Conservation (phyloP, 2,797 vertebrate species). For the Halcyon badia region DNA sequence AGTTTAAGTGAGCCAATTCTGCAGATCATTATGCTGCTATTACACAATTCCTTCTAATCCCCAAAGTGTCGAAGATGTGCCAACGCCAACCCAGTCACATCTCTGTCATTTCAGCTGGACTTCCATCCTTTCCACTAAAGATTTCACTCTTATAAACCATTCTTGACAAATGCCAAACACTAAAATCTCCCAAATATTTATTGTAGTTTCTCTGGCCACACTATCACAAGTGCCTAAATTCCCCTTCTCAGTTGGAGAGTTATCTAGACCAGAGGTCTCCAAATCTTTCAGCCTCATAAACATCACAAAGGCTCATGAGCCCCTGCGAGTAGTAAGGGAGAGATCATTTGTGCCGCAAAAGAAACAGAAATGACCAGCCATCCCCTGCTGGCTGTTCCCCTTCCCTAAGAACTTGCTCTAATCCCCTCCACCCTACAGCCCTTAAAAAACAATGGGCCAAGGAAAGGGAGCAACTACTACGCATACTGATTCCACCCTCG, state of each 20-base stretch:
- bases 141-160: constrained; percentile 47
- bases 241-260: constrained; percentile 55
- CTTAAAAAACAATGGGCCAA: constrained; percentile 50
- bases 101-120: constrained; percentile 63
- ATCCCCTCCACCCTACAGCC: constrained; percentile 54
- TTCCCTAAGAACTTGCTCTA: constrained; percentile 60
- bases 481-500: constrained; percentile 53
- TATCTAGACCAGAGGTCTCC: constrained; percentile 69
- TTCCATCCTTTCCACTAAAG: constrained; percentile 49
- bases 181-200: constrained; percentile 69
- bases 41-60: constrained; percentile 73
- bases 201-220: constrained; percentile 52
- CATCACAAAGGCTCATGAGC: constrained; percentile 59
- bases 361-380: constrained; percentile 70
- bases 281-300: constrained; percentile 64
- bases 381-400: constrained; percentile 64
- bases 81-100: constrained; percentile 57
- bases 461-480: constrained; percentile 31
- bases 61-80: constrained; percentile 68
- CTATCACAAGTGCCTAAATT: constrained; percentile 61
- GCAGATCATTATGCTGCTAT: constrained; percentile 63
- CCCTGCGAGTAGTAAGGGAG: constrained; percentile 25
- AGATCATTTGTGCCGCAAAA: constrained; percentile 65
- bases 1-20: constrained; percentile 68
- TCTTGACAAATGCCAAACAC: constrained; percentile 47